Percentiles rank a stretch among this genome's conserved stretches.
Evolutionary conservation across 1,140 invertebrate species (phyloP).

Genomic region (Hydropsyche tenuis): DNA sequence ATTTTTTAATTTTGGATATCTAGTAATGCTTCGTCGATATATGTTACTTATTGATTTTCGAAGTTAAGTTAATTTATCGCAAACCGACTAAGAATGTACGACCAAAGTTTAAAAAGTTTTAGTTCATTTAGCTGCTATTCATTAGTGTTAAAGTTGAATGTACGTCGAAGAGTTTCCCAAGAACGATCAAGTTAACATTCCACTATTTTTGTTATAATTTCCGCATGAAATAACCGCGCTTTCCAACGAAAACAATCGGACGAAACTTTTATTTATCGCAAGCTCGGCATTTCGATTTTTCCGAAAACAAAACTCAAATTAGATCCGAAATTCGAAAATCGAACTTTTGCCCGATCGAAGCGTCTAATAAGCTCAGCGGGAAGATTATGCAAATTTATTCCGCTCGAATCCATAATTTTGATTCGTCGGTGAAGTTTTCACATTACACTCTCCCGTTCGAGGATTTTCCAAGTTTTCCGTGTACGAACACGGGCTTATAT

Average conservation of each 20-base stretch:
- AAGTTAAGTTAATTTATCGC: background rate
- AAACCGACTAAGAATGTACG: background rate
- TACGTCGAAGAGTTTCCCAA: background rate
- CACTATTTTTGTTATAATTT: background rate
- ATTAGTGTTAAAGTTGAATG: background rate
- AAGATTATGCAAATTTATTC: constrained; percentile 27
- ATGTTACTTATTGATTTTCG: background rate
- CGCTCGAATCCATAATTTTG: constrained; percentile 16
- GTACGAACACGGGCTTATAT: background rate
- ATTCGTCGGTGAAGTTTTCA: constrained; percentile 6
- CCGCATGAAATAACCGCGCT: no score
- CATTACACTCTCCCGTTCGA: constrained; percentile 11
- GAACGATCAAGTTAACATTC: background rate
- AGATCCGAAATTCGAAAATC: constrained; percentile 4
- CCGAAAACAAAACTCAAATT: no score
- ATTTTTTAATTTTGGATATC: no score
- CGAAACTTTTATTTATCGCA: no score
- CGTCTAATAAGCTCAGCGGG: background rate
- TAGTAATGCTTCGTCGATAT: no score
- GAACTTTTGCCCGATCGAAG: constrained; percentile 7
- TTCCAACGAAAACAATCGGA: no score
- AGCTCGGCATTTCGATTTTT: no score
- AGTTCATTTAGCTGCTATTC: constrained; percentile 14
- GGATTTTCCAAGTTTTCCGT: background rate
- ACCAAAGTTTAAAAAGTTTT: background rate